These are phyloP conservation scores for Aporrectodea caliginosa DNA, from an alignment of 1,140 invertebrate species.

Conservation along the genomic window DNA sequence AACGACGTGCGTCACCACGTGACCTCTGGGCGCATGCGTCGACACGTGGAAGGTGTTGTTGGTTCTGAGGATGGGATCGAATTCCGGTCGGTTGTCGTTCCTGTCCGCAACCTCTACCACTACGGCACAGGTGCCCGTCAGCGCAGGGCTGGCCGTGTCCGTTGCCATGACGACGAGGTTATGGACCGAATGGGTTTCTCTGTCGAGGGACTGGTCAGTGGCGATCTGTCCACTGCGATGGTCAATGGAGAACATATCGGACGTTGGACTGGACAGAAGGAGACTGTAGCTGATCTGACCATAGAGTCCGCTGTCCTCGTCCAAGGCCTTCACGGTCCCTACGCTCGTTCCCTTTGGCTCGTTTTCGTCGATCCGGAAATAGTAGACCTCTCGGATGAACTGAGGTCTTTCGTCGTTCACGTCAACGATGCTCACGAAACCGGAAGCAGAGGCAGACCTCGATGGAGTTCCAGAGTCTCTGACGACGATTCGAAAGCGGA, in stretches of 20 bases:
- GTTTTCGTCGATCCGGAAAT: constrained; percentile 27
- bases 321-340: constrained; percentile 23
- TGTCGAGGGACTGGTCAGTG: constrained; percentile 20
- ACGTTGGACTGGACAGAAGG: not conserved
- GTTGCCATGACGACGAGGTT: constrained; percentile 23
- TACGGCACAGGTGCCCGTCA: not conserved
- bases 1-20: constrained; percentile 5
- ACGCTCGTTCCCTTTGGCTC: constrained; percentile 56
- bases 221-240: constrained; percentile 20
- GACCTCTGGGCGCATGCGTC: not conserved
- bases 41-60: constrained; percentile 4
- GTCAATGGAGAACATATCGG: constrained; percentile 25
- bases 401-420: constrained; percentile 30
- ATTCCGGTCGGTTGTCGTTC: constrained; percentile 29
- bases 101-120: constrained; percentile 19
- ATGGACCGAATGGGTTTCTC: constrained; percentile 21
- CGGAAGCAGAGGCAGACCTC: constrained; percentile 10
- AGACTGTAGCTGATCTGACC: constrained; percentile 18
- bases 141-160: constrained; percentile 46
- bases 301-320: constrained; percentile 22
- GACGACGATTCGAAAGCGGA: constrained; percentile 21
- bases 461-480: constrained; percentile 15
- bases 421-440: constrained; percentile 21
- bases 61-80: not conserved
- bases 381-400: constrained; percentile 21